Base-by-base conservation (phyloP, 2,888 invertebrate species). In the Leptopilina drosophilae region DNA sequence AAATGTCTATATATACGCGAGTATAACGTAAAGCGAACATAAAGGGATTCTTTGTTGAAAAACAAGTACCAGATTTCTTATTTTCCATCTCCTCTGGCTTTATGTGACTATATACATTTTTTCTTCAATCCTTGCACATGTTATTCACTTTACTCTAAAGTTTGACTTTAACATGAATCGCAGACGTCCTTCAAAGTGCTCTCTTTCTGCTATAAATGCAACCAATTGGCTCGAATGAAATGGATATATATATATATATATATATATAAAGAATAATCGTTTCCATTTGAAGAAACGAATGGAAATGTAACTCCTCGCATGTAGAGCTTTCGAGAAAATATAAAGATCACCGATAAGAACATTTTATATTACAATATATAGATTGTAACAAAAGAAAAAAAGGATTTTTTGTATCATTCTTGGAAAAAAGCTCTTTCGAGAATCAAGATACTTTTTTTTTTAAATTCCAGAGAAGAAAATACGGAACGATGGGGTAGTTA, bases 51-150 rank as follows among this genome's bases (percentile, higher is more conserved):
- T 26, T 26, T 12, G 14, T 69, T 49, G 67, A 69, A 69, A 20
- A 69, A 14, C 67, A 49, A 49, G 49, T 69, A 11, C 26, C 7
- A 11, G 9, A 49, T 69, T 69, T 49, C 26, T 49, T 46, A 3
- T 49, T 69, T 49, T 69, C 67, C 49, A 69, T 15, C 67, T 69
- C 49, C 20, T 69, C 26, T 53, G 66, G 42, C 66, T 66, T n/a
- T 42, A 66, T 66, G 42, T 40, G 12, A 33, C 33, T n/a, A 11
- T 20, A 15, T 11, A 46, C 42, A 67, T 67, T 15, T 66, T 20
- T 40, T 40, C 66, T 66, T 66, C 66, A 46, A 66, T 66, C 66
- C 40, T 66, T 66, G 15, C 49, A 67, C 46, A 42, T 67, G 67
- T 67, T 67, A 67, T 67, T 46, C 67, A 67, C 67, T 67, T 49